phyloP scores from a whole-genome alignment of 2,888 invertebrate species.

The Synergus japonicus region DNA sequence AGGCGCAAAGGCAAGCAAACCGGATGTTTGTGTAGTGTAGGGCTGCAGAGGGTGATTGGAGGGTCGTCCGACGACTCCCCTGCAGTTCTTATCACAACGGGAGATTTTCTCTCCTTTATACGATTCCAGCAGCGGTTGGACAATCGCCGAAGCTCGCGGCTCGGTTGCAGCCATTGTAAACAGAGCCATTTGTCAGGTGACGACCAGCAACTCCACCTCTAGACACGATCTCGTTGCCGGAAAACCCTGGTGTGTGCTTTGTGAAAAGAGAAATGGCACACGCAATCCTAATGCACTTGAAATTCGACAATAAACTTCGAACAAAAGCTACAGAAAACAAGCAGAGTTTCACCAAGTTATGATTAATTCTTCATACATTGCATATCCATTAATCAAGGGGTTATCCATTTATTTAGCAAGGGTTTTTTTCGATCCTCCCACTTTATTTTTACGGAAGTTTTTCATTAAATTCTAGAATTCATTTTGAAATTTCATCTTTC shows the following conservation, averaged over 20 bases:
- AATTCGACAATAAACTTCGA: neutral
- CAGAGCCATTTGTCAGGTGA: conserved; percentile 68
- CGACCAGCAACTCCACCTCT: conserved; percentile 44
- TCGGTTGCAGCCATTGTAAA: conserved; percentile 65
- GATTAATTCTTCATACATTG: neutral
- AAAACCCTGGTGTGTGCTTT: conserved; percentile 3
- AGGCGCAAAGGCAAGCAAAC: conserved; percentile 45
- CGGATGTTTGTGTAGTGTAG: conserved; percentile 45
- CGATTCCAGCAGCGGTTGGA: conserved; percentile 51
- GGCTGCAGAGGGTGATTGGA: conserved; percentile 43
- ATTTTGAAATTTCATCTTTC: neutral
- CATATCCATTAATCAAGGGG: neutral
- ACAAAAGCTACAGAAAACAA: neutral
- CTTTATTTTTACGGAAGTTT: neutral
- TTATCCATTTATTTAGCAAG: too few relatives aligned
- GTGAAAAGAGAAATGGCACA: conserved; percentile 30
- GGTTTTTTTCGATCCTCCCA: too few relatives aligned
- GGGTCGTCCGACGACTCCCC: conserved; percentile 52
- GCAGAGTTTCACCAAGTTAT: neutral
- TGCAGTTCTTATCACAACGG: conserved; percentile 38
- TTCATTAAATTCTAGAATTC: neutral
- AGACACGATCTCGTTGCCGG: conserved; percentile 26
- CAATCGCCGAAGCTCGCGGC: conserved; percentile 56
- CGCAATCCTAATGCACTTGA: conserved; percentile 13
- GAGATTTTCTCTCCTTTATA: conserved; percentile 57